phyloP scores from a whole-genome alignment of 1,140 invertebrate species.

The Pseudomyrmex cubaensis region DNA sequence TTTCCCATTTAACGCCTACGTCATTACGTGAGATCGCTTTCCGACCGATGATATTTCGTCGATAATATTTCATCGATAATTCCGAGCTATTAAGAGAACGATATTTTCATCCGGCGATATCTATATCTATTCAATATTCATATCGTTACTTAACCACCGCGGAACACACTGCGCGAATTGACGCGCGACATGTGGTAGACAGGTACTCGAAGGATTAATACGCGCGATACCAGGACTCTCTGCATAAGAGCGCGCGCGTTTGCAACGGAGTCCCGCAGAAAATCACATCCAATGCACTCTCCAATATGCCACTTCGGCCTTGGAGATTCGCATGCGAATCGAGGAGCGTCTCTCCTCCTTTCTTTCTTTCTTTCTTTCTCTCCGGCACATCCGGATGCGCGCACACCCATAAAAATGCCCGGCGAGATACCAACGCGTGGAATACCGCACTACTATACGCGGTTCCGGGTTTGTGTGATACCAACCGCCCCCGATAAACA shows the following conservation, averaged over 20 bases:
- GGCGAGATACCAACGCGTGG: neutral
- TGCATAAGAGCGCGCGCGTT: no score
- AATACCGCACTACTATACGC: neutral
- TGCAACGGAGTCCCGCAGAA: constrained; percentile 11
- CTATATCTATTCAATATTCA: constrained; percentile 20
- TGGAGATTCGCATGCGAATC: neutral
- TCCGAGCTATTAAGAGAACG: constrained; percentile 18
- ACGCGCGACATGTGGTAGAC: constrained; percentile 55
- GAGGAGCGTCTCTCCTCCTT: no score
- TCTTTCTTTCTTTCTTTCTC: no score
- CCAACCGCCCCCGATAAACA: constrained; percentile 37
- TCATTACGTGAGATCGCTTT: constrained; percentile 7
- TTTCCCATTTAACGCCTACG: neutral
- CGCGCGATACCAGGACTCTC: constrained; percentile 13
- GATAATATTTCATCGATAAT: constrained; percentile 46
- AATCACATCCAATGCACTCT: constrained; percentile 26
- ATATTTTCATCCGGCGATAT: constrained; percentile 30
- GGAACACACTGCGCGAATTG: constrained; percentile 40
- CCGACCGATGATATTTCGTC: constrained; percentile 20
- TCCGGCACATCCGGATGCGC: constrained; percentile 15
- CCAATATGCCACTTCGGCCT: neutral
- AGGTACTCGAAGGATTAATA: constrained; percentile 47
- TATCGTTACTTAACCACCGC: constrained; percentile 53
- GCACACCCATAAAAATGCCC: constrained; percentile 29
- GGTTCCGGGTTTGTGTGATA: constrained; percentile 29